These are phyloP conservation scores for Archaeoteleia sp. DNA, from an alignment of 2,888 invertebrate genomes.

Conservation along the genomic window DNA sequence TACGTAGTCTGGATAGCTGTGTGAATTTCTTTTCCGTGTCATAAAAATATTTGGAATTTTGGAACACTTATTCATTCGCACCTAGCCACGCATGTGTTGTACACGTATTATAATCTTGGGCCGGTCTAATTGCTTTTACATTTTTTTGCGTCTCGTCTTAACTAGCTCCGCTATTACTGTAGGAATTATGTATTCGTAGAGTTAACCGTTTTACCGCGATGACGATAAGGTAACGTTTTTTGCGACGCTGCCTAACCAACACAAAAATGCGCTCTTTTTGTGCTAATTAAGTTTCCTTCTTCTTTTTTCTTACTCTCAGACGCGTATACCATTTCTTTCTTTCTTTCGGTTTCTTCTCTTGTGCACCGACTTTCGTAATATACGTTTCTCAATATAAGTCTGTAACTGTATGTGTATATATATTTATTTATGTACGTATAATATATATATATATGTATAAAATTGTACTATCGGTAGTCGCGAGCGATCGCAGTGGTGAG, in stretches of 20 bases:
- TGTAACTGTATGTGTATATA: slow-evolving; percentile 26
- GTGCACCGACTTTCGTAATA: slow-evolving; percentile 9
- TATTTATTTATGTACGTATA: slow-evolving; percentile 11
- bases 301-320: too few species aligned
- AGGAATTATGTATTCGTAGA: background rate
- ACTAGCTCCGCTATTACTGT: too few species aligned
- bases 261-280: too few species aligned
- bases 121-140: background rate
- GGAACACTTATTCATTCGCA: slow-evolving; percentile 8
- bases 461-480: slow-evolving; percentile 53
- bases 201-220: background rate
- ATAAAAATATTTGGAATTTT: slow-evolving; percentile 11
- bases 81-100: slow-evolving; percentile 1
- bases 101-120: background rate
- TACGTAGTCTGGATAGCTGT: background rate
- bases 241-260: too few species aligned
- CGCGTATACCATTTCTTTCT: slow-evolving; percentile 2
- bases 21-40: background rate
- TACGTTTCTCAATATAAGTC: slow-evolving; percentile 16
- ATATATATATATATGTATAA: slow-evolving; percentile 38
- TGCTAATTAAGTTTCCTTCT: background rate
- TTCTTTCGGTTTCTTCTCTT: slow-evolving; percentile 17
- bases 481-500: slow-evolving; percentile 39
- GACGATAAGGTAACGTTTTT: background rate
- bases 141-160: background rate